A percentile compares a stretch with the other conserved stretches of the same genome.
phyloP scores from a whole-genome alignment of 2,888 invertebrate genomes.

The Digitonthophagus gazella region DNA sequence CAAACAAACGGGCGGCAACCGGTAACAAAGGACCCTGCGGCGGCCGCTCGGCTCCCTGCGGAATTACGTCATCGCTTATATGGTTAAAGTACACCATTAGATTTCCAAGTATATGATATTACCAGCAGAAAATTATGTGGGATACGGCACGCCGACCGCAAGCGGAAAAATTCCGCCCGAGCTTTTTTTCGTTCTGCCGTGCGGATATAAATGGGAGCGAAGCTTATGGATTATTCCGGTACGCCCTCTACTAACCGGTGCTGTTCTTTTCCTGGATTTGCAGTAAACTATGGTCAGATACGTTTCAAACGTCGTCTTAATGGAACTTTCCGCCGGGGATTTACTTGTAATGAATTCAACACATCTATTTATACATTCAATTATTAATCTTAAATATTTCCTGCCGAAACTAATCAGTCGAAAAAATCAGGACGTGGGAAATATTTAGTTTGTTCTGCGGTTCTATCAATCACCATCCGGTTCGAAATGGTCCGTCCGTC shows the following conservation, averaged over 20 bases:
- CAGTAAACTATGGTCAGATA: not conserved
- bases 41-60: constrained; percentile 27
- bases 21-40: constrained; percentile 31
- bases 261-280: not conserved
- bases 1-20: constrained; percentile 33
- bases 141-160: constrained; percentile 21
- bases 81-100: constrained; percentile 34
- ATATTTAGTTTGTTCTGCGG: not conserved
- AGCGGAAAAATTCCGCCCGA: constrained; percentile 18
- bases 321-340: not conserved
- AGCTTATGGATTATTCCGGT: constrained; percentile 1
- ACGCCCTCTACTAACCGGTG: not conserved
- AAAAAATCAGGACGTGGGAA: not conserved
- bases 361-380: too few species aligned
- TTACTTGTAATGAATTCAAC: too few species aligned
- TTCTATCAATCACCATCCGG: not conserved
- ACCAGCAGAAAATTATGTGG: constrained; percentile 27
- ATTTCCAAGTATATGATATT: constrained; percentile 32
- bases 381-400: too few species aligned
- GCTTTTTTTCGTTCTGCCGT: not conserved
- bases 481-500: not conserved
- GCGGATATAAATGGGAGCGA: constrained; percentile 1
- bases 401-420: not conserved
- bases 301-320: not conserved
- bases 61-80: constrained; percentile 33